phyloP scores from a whole-genome alignment of 2,113 vertebrate species.

The Lethenteron reissneri region DNA sequence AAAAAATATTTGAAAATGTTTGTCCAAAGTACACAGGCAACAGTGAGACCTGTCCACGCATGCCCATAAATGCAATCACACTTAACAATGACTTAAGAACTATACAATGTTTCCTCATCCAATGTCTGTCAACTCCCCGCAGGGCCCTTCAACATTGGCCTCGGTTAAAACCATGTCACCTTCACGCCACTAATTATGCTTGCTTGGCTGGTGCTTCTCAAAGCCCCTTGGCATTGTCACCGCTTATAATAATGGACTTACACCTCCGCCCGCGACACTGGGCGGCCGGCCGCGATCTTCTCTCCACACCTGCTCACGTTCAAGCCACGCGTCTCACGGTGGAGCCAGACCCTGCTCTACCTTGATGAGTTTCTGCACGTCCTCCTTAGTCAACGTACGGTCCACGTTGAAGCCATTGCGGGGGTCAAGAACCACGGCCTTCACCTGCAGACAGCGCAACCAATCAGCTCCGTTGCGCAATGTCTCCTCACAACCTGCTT shows the following conservation, averaged over 20 bases:
- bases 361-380: slow-evolving; percentile 44
- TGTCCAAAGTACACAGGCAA: neutral
- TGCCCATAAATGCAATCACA: too few relatives aligned
- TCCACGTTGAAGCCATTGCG: slow-evolving; percentile 42
- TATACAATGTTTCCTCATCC: too few relatives aligned
- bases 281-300: too few relatives aligned
- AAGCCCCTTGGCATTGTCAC: neutral
- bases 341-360: slow-evolving; percentile 20
- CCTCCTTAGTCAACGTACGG: slow-evolving; percentile 28
- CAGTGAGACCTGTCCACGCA: too few relatives aligned
- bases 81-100: too few relatives aligned
- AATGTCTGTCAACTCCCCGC: too few relatives aligned
- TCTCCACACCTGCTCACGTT: too few relatives aligned
- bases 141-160: too few relatives aligned
- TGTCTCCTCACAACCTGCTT: too few relatives aligned
- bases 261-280: neutral
- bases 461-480: too few relatives aligned
- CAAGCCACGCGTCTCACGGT: neutral
- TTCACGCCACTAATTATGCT: neutral
- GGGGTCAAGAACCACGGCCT: slow-evolving; percentile 51
- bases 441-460: slow-evolving; percentile 30
- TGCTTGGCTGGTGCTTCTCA: neutral
- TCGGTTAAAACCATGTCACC: too few relatives aligned
- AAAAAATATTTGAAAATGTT: slow-evolving; percentile 15
- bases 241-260: neutral